phyloP scores from a whole-genome alignment of 2,797 vertebrate species.

The Acanthornis magna region DNA sequence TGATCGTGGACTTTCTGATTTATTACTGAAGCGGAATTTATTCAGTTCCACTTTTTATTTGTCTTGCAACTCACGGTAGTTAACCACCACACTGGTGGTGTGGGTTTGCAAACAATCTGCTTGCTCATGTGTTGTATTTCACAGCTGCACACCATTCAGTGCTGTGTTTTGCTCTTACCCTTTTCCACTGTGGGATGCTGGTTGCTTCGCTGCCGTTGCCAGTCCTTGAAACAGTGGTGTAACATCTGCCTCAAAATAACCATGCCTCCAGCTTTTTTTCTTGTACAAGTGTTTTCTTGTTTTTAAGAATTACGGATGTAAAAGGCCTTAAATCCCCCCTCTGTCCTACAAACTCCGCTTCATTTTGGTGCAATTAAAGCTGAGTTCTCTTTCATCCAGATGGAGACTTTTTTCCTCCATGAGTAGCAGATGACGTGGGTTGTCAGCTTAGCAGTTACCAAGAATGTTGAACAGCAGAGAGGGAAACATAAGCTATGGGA shows the following conservation, averaged over 20 bases:
- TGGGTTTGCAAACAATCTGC: neutral
- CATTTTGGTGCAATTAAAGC: neutral
- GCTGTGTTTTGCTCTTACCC: neutral
- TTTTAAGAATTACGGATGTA: neutral
- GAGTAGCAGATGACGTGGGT: neutral
- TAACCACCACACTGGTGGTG: neutral
- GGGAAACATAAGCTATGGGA: neutral
- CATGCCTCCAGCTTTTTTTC: neutral
- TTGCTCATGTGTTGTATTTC: neutral
- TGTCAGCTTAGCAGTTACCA: neutral
- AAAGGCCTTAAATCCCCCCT: neutral
- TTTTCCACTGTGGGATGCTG: neutral
- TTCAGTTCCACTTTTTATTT: neutral
- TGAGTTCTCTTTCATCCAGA: neutral
- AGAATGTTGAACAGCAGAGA: neutral
- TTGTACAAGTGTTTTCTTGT: neutral
- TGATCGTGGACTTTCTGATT: neutral
- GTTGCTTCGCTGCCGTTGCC: neutral
- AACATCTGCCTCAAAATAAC: neutral
- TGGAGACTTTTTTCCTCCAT: neutral
- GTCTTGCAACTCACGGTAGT: neutral
- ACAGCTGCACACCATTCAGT: neutral
- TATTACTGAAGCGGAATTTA: neutral
- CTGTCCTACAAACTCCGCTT: neutral
- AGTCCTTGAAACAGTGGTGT: neutral